Evolutionary conservation across 2,888 invertebrate species (phyloP).

Genomic region (Drosophila austrosaltans): DNA sequence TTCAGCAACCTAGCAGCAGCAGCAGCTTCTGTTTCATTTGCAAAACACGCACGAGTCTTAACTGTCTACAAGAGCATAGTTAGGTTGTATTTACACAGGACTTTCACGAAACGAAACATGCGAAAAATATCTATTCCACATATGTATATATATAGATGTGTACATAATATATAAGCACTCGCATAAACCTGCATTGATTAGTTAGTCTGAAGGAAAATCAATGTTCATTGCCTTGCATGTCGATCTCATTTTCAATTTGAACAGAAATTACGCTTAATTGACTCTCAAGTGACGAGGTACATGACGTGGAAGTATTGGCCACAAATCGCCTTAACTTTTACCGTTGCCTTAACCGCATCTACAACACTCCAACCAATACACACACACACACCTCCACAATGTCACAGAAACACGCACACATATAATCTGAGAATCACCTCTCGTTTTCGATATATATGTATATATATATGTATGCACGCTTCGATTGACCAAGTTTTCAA

Average conservation of each 20-base stretch:
- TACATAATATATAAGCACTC: not conserved
- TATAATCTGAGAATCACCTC: conserved; percentile 10
- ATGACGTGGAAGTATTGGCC: conserved; percentile 38
- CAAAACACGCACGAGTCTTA: conserved; percentile 54
- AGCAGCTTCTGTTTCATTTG: conserved; percentile 45
- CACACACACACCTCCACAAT: conserved; percentile 1
- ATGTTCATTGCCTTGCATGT: conserved; percentile 44
- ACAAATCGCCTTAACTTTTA: conserved; percentile 51
- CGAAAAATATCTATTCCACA: conserved; percentile 3
- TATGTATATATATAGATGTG: not conserved
- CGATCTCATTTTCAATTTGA: conserved; percentile 47
- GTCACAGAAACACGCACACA: conserved; percentile 31
- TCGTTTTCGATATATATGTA: not conserved
- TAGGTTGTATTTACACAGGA: conserved; percentile 16
- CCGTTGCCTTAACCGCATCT: conserved; percentile 6
- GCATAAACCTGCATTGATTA: not conserved
- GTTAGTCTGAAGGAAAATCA: conserved; percentile 47
- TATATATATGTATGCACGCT: conserved; percentile 23
- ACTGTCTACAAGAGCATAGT: conserved; percentile 31
- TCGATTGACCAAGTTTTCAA: conserved; percentile 72
- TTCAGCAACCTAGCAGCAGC: conserved; percentile 48
- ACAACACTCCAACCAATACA: not conserved
- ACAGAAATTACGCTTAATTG: conserved; percentile 51
- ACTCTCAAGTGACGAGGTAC: conserved; percentile 44
- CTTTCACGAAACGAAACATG: not conserved